These are phyloP conservation scores for Lates japonicus DNA, from an alignment of 2,797 vertebrate genomes.

Conservation along the genomic window DNA sequence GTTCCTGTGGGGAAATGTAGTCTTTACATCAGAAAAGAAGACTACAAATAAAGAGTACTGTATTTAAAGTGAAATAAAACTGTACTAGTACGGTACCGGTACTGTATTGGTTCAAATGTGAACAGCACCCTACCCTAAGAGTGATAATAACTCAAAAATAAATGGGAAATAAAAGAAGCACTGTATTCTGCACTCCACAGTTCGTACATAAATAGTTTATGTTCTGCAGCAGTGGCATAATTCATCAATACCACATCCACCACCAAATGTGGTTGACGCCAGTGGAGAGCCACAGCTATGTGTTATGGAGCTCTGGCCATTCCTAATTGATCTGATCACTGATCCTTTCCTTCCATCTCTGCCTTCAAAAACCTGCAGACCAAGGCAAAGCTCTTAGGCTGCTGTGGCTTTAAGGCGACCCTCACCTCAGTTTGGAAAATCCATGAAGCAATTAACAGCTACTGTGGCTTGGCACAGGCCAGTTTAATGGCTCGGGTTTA, in stretches of 20 bases:
- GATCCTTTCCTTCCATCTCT: background rate
- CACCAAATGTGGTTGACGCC: background rate
- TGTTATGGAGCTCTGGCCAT: conserved; percentile 5
- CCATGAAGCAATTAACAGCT: conserved; percentile 49
- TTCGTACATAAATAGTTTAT: conserved; percentile 15
- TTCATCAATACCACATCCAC: conserved; percentile 1
- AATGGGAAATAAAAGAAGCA: background rate
- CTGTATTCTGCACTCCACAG: background rate
- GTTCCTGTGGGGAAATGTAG: no score
- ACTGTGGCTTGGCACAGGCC: conserved; percentile 44
- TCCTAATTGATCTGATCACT: conserved; percentile 33
- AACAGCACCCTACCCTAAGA: no score
- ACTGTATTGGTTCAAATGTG: no score
- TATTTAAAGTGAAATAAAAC: no score
- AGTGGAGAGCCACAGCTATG: conserved; percentile 38
- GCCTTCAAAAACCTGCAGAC: conserved; percentile 42
- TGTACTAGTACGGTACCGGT: no score
- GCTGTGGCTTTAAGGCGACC: conserved; percentile 14
- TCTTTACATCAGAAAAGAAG: no score
- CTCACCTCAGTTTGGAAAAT: conserved; percentile 53
- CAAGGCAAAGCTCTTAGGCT: conserved; percentile 19
- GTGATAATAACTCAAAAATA: background rate
- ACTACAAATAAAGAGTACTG: no score
- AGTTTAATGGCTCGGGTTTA: conserved; percentile 38
- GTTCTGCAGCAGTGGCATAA: conserved; percentile 12